Evolutionary conservation across 2,888 invertebrate species (phyloP).

Genomic region (Esperia sulphurella): DNA sequence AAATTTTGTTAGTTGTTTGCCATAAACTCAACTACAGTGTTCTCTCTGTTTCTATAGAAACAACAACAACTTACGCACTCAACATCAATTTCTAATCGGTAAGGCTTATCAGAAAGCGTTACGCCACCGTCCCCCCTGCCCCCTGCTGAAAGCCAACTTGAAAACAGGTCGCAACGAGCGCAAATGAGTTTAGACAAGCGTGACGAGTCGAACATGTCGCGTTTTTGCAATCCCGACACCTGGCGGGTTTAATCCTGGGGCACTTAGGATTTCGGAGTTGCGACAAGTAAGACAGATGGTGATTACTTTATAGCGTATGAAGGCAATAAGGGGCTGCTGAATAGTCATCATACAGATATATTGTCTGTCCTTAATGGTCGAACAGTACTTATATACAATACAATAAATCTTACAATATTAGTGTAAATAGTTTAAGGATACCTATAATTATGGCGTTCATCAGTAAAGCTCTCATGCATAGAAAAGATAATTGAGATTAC

Average conservation of each 20-base stretch:
- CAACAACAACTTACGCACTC: no score
- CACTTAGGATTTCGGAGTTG: slow-evolving; percentile 55
- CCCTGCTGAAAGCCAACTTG: slow-evolving; percentile 19
- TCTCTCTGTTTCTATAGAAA: no score
- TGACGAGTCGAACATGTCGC: slow-evolving; percentile 58
- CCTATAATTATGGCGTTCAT: no score
- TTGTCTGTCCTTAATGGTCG: no score
- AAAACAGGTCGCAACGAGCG: slow-evolving; percentile 30
- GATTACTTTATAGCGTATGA: neutral
- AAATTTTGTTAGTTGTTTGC: no score
- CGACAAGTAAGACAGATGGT: slow-evolving; percentile 5
- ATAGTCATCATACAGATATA: no score
- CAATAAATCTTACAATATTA: no score
- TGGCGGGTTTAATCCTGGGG: slow-evolving; percentile 48
- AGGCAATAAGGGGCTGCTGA: neutral
- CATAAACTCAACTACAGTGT: no score
- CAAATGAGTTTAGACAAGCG: slow-evolving; percentile 69
- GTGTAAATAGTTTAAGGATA: no score
- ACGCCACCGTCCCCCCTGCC: slow-evolving; percentile 6
- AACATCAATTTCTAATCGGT: slow-evolving; percentile 25
- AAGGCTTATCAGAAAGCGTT: slow-evolving; percentile 43
- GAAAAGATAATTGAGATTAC: no score
- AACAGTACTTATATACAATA: no score
- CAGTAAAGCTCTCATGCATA: no score
- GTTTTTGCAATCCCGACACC: slow-evolving; percentile 53